phyloP scores from a whole-genome alignment of 2,113 vertebrate species.

The Spilogale gracilis region DNA sequence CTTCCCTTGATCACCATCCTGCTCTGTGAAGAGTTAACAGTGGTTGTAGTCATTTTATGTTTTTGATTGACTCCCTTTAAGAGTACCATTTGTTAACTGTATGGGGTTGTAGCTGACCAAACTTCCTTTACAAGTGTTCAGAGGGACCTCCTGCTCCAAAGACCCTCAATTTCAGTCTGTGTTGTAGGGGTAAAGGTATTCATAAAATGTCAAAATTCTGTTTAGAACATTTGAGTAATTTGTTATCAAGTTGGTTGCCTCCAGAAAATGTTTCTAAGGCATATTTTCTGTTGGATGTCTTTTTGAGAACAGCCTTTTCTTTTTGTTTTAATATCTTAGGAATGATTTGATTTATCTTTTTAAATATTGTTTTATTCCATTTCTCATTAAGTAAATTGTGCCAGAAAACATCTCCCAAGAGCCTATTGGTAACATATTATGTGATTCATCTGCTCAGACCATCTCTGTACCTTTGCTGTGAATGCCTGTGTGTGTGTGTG shows the following conservation, averaged over 20 bases:
- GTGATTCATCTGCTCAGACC: conserved; percentile 54
- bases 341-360: conserved; percentile 52
- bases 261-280: conserved; percentile 29
- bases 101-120: conserved; percentile 56
- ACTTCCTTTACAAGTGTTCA: conserved; percentile 74
- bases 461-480: conserved; percentile 36
- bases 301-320: conserved; percentile 20
- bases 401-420: conserved; percentile 63
- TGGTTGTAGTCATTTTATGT: conserved; percentile 11
- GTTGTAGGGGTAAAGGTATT: not conserved
- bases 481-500: not conserved
- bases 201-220: conserved; percentile 38
- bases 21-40: conserved; percentile 71
- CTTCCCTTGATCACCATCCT: conserved; percentile 59
- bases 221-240: conserved; percentile 51
- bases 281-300: not conserved
- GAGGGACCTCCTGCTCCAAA: conserved; percentile 62
- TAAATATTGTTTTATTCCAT: conserved; percentile 58
- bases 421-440: conserved; percentile 33
- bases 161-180: conserved; percentile 16
- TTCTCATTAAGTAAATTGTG: conserved; percentile 39
- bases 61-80: conserved; percentile 31
- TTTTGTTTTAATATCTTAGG: not conserved
- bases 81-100: conserved; percentile 23
- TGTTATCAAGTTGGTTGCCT: conserved; percentile 62